Base-by-base conservation (phyloP, 2,797 vertebrate species). In the Schizopygopsis pylzovi region DNA sequence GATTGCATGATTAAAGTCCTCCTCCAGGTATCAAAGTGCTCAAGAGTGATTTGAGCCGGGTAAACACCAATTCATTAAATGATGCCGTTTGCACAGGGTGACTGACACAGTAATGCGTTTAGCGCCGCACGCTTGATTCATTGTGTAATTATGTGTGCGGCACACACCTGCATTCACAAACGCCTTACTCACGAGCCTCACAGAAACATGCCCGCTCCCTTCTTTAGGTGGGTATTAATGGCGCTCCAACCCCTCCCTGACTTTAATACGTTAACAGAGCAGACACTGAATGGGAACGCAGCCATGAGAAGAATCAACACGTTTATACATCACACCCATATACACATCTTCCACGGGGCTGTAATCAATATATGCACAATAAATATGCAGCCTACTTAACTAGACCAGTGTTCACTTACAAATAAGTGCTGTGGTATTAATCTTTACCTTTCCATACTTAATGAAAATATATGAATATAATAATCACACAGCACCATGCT, bases 161-260 rank as follows among this genome's bases (percentile, higher is more conserved):
- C 37, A 80, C 86, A 89, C 86, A 88, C 89, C 90, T 87, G 89
- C 86, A 84, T 88, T 90, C 82, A 84, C 80, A 86, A 84, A 82
- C 37, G 61, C 71, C 43, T 85, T 81, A 75, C 79, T 86, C 81
- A 84, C 71, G 80, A 83, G 77, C 75, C 80, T 73, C 78, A 87
- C 88, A 81, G 79, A 73, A 83, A 82, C 39, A 80, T 37, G 86
- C 90, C 86, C 85, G 84, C 89, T 87, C 90, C 90, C 87, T 89
- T 85, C 72, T 87, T 85, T 47, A 86, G 71, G 85, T 85, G 81
- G 77, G 73, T 84, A 86, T 89, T 91, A 90, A 89, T 88, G 85
- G 70, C 65, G 61, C 70, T 71, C 10, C n/a, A 20, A 81, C 85
- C 85, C 79, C 80, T 89, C 89, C 90, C 87, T 86, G 75, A 63